Percentiles rank a stretch among this genome's conserved stretches.
Evolutionary conservation across 2,888 invertebrate genomes (phyloP).

Genomic region (Sthenelais limicola): DNA sequence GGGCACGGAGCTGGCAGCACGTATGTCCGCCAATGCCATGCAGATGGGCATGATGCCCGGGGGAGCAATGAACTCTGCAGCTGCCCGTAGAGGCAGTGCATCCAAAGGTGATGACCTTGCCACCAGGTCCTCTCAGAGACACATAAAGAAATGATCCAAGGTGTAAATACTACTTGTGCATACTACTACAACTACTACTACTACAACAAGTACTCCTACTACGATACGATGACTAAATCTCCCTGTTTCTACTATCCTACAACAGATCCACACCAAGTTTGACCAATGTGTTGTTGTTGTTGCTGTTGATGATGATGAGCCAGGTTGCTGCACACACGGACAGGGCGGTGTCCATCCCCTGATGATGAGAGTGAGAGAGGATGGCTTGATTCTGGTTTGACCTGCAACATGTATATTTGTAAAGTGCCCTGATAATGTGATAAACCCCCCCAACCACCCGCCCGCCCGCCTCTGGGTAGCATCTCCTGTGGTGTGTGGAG

Average conservation of each 20-base stretch:
- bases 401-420: constrained; percentile 16
- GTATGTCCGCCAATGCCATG: constrained; percentile 61
- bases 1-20: constrained; percentile 58
- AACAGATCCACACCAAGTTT: no score
- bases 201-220: no score
- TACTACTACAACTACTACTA: constrained; percentile 7
- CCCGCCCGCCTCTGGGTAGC: background rate
- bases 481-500: constrained; percentile 4
- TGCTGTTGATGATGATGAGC: no score
- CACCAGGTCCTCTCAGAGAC: constrained; percentile 45
- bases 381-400: background rate
- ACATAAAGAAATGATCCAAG: constrained; percentile 46
- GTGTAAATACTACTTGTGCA: background rate
- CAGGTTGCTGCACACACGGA: background rate
- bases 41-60: constrained; percentile 54
- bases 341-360: background rate
- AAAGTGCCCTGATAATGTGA: constrained; percentile 37
- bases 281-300: no score
- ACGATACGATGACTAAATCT: no score
- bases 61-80: constrained; percentile 56
- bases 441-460: no score
- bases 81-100: constrained; percentile 64
- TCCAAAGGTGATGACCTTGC: constrained; percentile 59
- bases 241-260: no score
- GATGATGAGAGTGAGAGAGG: background rate